Evolutionary conservation across 2,797 vertebrate species (phyloP).

Genomic region (Astyanax mexicanus): DNA sequence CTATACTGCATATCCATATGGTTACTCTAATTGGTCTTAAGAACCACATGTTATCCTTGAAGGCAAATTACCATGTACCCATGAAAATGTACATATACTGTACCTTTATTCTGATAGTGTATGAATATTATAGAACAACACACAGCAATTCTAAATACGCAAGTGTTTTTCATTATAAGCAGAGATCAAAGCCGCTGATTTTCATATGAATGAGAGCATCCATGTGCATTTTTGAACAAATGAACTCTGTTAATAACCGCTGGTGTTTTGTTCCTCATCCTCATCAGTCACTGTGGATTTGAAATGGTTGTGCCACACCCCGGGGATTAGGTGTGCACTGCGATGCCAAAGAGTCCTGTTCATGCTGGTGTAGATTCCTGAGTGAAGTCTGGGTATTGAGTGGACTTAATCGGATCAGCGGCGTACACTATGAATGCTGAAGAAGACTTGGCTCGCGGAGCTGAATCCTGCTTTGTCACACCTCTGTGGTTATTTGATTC

Average conservation of each 20-base stretch:
- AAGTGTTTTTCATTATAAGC: too few species aligned
- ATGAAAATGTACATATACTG: too few species aligned
- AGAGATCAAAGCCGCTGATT: too few species aligned
- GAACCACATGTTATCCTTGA: too few species aligned
- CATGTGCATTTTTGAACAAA: neutral
- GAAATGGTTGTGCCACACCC: neutral
- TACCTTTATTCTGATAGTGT: too few species aligned
- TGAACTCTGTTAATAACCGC: neutral
- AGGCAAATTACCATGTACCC: too few species aligned
- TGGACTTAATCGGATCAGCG: neutral
- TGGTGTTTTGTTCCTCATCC: neutral
- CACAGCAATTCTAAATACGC: neutral
- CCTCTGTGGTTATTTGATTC: conserved; percentile 16
- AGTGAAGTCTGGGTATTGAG: conserved; percentile 14
- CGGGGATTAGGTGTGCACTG: neutral
- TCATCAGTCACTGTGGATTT: neutral
- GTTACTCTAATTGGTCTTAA: too few species aligned
- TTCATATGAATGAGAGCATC: neutral
- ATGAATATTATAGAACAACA: neutral
- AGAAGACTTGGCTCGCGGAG: neutral
- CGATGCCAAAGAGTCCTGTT: neutral
- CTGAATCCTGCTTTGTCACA: neutral
- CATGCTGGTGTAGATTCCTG: neutral
- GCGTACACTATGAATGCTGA: neutral
- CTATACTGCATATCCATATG: too few species aligned